These are phyloP conservation scores for Choreutis nemorana DNA, from an alignment of 2,888 invertebrate species.

Conservation along the genomic window DNA sequence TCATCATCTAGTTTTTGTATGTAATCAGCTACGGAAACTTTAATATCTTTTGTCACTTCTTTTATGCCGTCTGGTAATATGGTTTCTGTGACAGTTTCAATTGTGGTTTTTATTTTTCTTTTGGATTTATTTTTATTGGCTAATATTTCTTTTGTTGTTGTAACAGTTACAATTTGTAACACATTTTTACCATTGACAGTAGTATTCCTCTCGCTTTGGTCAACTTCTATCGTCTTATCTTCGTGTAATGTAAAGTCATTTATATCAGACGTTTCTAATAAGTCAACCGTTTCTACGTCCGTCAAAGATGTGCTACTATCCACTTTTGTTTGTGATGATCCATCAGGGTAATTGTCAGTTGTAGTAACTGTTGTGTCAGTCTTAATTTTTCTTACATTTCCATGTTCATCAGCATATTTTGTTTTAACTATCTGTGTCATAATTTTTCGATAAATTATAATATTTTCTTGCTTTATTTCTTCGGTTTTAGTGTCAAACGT, in stretches of 20 bases:
- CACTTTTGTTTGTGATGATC: conserved; percentile 44
- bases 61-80: conserved; percentile 38
- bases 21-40: conserved; percentile 41
- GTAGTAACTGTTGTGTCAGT: conserved; percentile 39
- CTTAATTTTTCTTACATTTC: conserved; percentile 38
- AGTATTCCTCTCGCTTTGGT: conserved; percentile 34
- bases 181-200: conserved; percentile 35
- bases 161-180: conserved; percentile 39
- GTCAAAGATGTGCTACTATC: conserved; percentile 42
- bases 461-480: conserved; percentile 29
- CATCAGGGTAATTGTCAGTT: conserved; percentile 53
- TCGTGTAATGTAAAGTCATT: conserved; percentile 32
- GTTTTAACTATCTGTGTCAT: conserved; percentile 36
- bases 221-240: conserved; percentile 31
- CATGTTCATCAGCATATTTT: conserved; percentile 34
- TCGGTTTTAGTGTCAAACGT: conserved; percentile 34
- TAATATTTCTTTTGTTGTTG: conserved; percentile 43
- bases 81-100: conserved; percentile 46
- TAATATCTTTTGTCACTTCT: conserved; percentile 49
- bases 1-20: conserved; percentile 20
- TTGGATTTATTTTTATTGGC: conserved; percentile 29
- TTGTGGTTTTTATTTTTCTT: conserved; percentile 45
- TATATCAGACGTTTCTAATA: conserved; percentile 28
- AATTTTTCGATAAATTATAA: conserved; percentile 36
- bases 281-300: conserved; percentile 30